Percentiles rank a stretch among this genome's conserved stretches.
Conservation (phyloP, 2,888 invertebrate genomes). For the Lumbricus terrestris region DNA sequence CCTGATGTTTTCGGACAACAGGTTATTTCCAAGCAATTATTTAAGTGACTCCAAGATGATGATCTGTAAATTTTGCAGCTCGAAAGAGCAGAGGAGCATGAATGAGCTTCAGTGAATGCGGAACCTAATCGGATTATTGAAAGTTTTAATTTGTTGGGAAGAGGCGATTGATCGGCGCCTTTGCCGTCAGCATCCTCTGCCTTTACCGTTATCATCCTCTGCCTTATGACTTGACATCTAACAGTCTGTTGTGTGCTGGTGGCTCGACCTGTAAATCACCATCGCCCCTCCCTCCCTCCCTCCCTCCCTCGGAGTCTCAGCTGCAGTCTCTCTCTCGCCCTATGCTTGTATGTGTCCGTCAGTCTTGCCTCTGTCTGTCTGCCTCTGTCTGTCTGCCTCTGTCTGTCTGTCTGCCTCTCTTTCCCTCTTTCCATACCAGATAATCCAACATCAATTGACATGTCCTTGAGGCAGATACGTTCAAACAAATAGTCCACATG, state of each 20-base stretch:
- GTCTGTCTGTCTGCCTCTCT: background rate
- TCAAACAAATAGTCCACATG: background rate
- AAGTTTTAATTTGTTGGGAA: background rate
- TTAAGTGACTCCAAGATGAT: background rate
- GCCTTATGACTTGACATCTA: background rate
- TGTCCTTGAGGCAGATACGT: constrained; percentile 16
- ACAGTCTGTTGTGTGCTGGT: background rate
- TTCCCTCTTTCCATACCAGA: background rate
- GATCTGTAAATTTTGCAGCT: background rate
- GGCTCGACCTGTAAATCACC: background rate
- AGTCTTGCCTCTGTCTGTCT: background rate
- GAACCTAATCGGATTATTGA: background rate
- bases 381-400: background rate
- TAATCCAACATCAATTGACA: background rate
- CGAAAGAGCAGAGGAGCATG: background rate
- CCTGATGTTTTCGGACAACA: background rate
- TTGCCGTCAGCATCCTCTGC: too few relatives aligned
- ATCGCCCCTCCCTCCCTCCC: background rate
- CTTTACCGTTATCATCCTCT: too few relatives aligned
- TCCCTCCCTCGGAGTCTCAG: background rate
- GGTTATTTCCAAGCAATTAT: background rate
- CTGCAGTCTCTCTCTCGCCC: too few relatives aligned
- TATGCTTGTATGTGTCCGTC: background rate
- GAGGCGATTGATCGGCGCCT: background rate
- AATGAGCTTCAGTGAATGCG: too few relatives aligned